Evolutionary conservation across 2,888 invertebrate species (phyloP), one percentile per base, ranked within the genome.

Genomic region (Apotomis betuletana): DNA sequence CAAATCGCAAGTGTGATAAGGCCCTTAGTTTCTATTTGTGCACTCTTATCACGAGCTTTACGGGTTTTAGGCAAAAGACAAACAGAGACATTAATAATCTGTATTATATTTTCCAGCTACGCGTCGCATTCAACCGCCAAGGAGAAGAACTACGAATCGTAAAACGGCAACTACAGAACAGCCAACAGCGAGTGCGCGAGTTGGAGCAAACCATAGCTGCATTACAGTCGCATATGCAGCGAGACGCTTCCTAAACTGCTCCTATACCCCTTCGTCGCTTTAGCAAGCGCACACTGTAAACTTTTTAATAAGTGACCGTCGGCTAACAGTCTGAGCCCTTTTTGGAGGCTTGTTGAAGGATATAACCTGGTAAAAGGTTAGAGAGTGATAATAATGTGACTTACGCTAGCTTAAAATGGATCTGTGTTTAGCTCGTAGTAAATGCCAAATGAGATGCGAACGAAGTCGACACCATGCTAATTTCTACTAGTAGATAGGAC

Each of bases 121-220:
- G 96, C 76, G 91, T 96, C 79, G 96, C 97, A 0, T 97, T 96
- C 84, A 95, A 96, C 83, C 94, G 95, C 46, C 97, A 97, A 90
- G 94, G 95, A 52, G 97, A 97, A 78, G 97, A 98, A 90, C 92
- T 98, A 64, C 94, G 96, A 77, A 94, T 96, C 78, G 94, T 97
- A 57, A 96, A 96, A 81, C 95, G 96, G 76, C 97, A 97, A 85
- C 90, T 98, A 57, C 94, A 95, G 27, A 95, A 96, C 84, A 96
- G 97, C 81, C 97, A 98, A 83, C 94, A 96, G 78, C 94, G 96
- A 61, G 96, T 98, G 27, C 95, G 96, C 70, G 97, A 97, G 82
- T 90, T 98, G 41, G 97, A 98, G 84, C 96, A 96, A 69, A 95
- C 96, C 81, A 87, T 96, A 9, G 94, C 95, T 54, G 94, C 95